These are phyloP conservation scores for Elgaria multicarinata DNA, from an alignment of 2,113 vertebrate species.

Conservation along the genomic window DNA sequence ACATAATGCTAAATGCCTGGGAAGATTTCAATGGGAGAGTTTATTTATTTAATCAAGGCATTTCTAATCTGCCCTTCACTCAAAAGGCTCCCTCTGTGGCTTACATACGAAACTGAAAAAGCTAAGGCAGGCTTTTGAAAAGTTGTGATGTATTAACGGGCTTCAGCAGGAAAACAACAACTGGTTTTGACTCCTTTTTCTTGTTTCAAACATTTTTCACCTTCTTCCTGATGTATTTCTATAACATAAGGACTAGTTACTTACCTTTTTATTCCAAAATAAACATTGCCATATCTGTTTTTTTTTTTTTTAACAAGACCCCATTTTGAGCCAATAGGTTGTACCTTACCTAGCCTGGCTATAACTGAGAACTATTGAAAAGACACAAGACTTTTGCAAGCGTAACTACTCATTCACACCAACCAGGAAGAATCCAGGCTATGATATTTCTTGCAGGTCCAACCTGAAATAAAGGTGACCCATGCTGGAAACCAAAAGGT, in stretches of 20 bases:
- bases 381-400: neutral
- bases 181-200: neutral
- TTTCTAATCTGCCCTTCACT: no score
- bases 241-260: neutral
- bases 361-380: neutral
- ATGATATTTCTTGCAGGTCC: neutral
- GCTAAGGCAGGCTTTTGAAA: neutral
- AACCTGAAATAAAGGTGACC: neutral
- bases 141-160: neutral
- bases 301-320: neutral
- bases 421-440: neutral
- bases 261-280: neutral
- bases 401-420: no score
- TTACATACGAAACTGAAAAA: no score
- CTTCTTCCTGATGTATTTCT: neutral
- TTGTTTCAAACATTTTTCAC: neutral
- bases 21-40: neutral
- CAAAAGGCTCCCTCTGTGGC: no score
- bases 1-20: no score
- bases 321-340: neutral
- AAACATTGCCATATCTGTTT: neutral
- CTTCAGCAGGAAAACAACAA: neutral
- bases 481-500: neutral
- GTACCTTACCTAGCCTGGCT: neutral
- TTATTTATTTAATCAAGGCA: no score